Percentiles rank a stretch among this genome's conserved stretches.
phyloP scores from a whole-genome alignment of 2,797 vertebrate species.

The Peromyscus attwateri region DNA sequence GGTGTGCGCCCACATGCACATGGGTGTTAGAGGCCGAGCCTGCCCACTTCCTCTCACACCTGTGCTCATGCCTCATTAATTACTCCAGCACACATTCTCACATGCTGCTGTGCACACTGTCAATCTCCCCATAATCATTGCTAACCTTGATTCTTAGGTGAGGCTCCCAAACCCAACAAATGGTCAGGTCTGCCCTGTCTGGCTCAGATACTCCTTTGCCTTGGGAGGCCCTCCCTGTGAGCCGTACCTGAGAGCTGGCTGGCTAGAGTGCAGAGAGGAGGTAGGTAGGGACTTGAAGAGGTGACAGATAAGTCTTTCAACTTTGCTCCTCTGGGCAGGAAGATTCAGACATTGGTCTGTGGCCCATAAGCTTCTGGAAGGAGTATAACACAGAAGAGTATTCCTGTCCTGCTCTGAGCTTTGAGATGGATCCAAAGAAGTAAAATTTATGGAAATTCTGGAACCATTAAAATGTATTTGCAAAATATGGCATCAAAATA shows the following conservation, averaged over 20 bases:
- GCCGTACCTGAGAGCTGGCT: background rate
- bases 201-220: background rate
- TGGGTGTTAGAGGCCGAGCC: background rate
- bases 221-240: background rate
- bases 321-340: background rate
- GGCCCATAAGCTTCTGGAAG: background rate
- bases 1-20: background rate
- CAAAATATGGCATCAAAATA: background rate
- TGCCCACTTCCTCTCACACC: background rate
- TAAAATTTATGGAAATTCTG: background rate
- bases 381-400: background rate
- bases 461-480: background rate
- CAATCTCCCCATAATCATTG: rapidly evolving
- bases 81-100: background rate
- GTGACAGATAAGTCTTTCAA: background rate
- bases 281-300: background rate
- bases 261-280: background rate
- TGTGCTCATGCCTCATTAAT: too few species aligned
- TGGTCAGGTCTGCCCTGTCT: background rate
- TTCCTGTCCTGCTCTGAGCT: background rate
- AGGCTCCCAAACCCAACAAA: background rate
- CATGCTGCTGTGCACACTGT: rapidly evolving
- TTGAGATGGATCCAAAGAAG: background rate
- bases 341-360: background rate
- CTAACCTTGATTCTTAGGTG: background rate